Base-by-base conservation (phyloP, 1,140 invertebrate genomes). In the Bombyx mandarina region DNA sequence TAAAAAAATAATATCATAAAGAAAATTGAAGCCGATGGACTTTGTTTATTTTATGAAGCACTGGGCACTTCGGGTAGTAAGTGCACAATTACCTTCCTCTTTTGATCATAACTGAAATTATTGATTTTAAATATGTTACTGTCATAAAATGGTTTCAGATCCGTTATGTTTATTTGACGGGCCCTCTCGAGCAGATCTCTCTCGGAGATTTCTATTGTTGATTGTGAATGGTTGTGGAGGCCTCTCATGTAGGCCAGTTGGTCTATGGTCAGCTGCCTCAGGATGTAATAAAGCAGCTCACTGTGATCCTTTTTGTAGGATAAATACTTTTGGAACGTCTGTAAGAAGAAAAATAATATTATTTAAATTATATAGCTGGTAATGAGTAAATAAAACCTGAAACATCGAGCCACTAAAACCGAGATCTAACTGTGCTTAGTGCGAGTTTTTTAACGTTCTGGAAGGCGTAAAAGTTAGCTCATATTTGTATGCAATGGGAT, bases 271-370 rank as follows among this genome's bases (percentile, higher is more conserved):
- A 99, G 89, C 82, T 99, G 97, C 47, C 97, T 94, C 8, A 99
- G 90, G 62, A 99, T 94, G 83, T 98, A 99, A 74, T 99, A 96
- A 0, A 99, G 87, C 9, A 99, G 89, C 78, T 99, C 98, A 71
- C 97, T 97, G 88, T 98, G 96, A 85, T 99, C 98, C 74, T 96
- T 95, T 71, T 97, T 97, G 89, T 95, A 99, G 3, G 95, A 91
- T 10, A 99, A 89, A 84, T 98, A 99, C 67, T 96, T 93, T 65
- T 94, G 93, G 90, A 99, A 99, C 69, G 94, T 95, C 94, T 98
- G 88, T 51, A 68, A 75, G 43, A 58, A 26, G 60, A 61, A 43
- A 53, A 22, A 47, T 7, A 35, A 8, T 49, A n/a, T 49, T 49
- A 49, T n/a, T 49, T 49, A 49, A 50, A 12, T 18, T 35, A 5